phyloP scores from a whole-genome alignment of 2,113 vertebrate species.

The Cinclus cinclus region DNA sequence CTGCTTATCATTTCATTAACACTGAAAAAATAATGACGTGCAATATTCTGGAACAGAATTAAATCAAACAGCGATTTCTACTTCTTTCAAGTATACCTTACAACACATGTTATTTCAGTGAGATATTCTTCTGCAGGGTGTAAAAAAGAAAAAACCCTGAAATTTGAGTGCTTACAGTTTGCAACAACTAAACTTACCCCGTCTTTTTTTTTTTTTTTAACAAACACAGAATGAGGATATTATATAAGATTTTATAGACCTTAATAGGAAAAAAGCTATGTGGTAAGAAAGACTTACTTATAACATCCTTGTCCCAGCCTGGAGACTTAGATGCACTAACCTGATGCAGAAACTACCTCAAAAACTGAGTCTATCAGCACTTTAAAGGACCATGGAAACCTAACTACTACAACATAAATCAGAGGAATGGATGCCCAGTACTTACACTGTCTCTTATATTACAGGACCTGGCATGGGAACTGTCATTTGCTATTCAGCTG shows the following conservation, averaged over 20 bases:
- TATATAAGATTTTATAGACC: background rate
- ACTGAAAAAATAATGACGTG: background rate
- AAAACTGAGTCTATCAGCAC: background rate
- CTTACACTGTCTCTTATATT: background rate
- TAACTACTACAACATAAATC: background rate
- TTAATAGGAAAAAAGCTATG: background rate
- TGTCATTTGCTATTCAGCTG: background rate
- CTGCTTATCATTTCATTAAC: background rate
- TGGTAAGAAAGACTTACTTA: background rate
- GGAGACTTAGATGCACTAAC: background rate
- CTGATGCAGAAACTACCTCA: background rate
- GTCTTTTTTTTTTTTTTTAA: background rate
- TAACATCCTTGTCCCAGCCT: background rate
- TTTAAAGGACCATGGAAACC: background rate
- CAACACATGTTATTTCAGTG: background rate
- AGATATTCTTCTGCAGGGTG: background rate
- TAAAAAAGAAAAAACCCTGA: background rate
- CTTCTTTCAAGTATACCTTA: background rate
- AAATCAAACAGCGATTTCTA: background rate
- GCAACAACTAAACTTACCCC: background rate
- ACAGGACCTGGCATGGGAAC: background rate
- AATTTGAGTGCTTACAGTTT: background rate
- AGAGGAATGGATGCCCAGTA: background rate
- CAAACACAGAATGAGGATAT: background rate
- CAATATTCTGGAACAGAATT: background rate